Conservation (phyloP, 2,888 invertebrate genomes). For the Oscheius sp. region DNA sequence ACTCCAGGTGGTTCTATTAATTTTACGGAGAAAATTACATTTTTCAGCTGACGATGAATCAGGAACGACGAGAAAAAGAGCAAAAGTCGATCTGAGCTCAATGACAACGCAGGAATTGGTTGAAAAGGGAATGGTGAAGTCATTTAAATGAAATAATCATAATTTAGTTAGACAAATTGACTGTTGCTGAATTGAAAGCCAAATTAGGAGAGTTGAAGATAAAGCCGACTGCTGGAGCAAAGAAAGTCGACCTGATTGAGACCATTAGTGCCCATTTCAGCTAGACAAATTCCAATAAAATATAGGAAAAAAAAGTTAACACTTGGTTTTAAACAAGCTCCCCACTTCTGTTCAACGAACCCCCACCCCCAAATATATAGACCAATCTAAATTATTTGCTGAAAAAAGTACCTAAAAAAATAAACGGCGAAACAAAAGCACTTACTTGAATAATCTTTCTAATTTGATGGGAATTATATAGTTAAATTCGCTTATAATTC, state of each 20-base stretch:
- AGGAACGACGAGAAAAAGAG: neutral
- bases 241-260: constrained; percentile 8
- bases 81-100: constrained; percentile 4
- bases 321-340: no score
- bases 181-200: constrained; percentile 5
- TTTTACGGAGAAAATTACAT: neutral
- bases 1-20: neutral
- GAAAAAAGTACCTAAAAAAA: no score
- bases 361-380: no score
- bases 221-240: constrained; percentile 15
- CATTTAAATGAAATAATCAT: neutral
- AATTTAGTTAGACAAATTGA: constrained; percentile 14
- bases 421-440: no score
- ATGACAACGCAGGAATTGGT: constrained; percentile 24
- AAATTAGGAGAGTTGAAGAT: neutral
- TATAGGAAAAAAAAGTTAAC: no score
- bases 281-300: no score
- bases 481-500: no score
- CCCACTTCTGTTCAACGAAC: no score
- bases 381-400: no score
- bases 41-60: neutral
- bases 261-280: neutral
- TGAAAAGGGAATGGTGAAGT: constrained; percentile 6
- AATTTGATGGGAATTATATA: no score
- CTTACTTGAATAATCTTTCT: no score